Evolutionary conservation across 2,797 vertebrate genomes (phyloP), one percentile per base, ranked within the genome.

Genomic region (Danio tinwini): DNA sequence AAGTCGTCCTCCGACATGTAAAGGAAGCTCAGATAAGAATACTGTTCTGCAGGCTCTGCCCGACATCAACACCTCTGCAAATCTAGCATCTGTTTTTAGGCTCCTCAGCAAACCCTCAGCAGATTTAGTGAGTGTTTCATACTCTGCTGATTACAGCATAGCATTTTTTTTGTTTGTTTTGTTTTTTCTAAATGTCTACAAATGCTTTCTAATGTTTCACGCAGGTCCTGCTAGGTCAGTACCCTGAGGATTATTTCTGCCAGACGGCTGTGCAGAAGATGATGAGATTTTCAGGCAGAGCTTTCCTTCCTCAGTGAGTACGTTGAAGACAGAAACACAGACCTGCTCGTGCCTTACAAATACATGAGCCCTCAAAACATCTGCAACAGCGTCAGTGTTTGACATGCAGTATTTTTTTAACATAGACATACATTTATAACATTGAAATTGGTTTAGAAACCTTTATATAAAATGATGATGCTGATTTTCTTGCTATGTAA

Each of bases 41-140:
- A 88, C 84, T 7, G 83, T 94, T 81, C 64, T 96, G 50, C 88
- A 94, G 2, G 88, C 88, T 0, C 86, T 95, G 5, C 93, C 94
- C 0, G 89, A 91, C 79, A 82, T 93, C 78, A 92, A 89, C 17
- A 75, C 90, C 12, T 90, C 91, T 0, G 88, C 81, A 42, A 82
- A 3, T 6, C 81, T 88, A 9, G 71, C 79, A 21, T 78, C 82
- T 4, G 39, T 88, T 16, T 40, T 78, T 10, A 90, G 88, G 87
- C 1, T 90, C 39, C 89, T 94, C 21, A 90, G 93, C 77, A 80
- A 85, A 1, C 88, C 88, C 5, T 90, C 89, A n/a, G 69, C 75
- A 14, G 90, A 93, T 47, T 55, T 62, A 86, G 94, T 95, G 62
- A 85, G 91, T 86, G 55, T 64, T 6, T 68, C 11, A 16, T 44